Base-by-base conservation (phyloP, 2,888 invertebrate genomes). In the Athalia cordata region DNA sequence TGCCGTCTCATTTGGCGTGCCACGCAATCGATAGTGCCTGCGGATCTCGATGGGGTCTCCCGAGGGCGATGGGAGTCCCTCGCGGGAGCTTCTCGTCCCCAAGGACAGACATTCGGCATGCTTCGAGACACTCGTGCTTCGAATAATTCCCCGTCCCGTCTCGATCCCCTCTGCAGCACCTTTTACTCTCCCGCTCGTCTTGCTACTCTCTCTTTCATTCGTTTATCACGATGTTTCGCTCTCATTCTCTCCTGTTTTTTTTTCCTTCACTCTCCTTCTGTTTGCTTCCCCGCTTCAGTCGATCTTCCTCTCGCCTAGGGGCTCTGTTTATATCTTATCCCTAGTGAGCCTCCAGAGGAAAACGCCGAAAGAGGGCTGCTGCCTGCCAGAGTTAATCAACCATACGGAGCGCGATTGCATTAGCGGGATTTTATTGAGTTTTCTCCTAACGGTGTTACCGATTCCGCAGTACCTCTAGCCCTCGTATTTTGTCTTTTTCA, bases 321-420 rank as follows among this genome's bases (percentile, higher is more conserved):
- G 62, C 75, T 61, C 61, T 75, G 75, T 75, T 75, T 75, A 75
- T 75, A 75, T 75, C 75, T 75, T 62, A 75, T 64, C 75, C 75
- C 75, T 49, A 62, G 62, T 50, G 45, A 62, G 75, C 75, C 79
- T 75, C 80, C 82, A 61, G 79, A 80, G 81, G 79, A 85, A 83
- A 80, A 52, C 55, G 43, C 62, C 62, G 62, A 64, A 62, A 47
- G 84, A 84, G 84, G 84, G 83, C 83, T 85, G 79, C 83, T 83
- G 82, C 81, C 77, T 81, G 82, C 82, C 81, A 82, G 83, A 84
- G 85, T 87, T 88, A 87, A 88, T 88, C 87, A 88, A 86, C 86
- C 88, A 85, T 87, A 86, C 85, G 84, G 83, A 85, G 82, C 61
- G 83, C 85, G 87, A 88, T 88, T 87, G 87, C 85, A 86, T 88